Base-by-base conservation (phyloP, 1,140 invertebrate species). In the Epicauta chinensis region DNA sequence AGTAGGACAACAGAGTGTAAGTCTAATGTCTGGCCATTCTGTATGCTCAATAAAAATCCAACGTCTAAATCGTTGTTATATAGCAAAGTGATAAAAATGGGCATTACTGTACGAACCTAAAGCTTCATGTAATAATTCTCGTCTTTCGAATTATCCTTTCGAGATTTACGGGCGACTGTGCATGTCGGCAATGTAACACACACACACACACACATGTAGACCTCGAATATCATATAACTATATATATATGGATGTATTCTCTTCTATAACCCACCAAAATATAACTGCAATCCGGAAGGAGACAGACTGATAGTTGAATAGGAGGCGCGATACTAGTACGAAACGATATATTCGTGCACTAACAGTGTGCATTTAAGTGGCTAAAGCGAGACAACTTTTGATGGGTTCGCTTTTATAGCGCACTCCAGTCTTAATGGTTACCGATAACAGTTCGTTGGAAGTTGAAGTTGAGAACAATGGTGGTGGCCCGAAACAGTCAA, bases 341-440 rank as follows among this genome's bases (percentile, higher is more conserved):
- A 34, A 29, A 38, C 45, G 45, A 37, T 23, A n/a, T n/a, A 23
- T 47, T 47, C 15, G 34, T 47, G 45, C 51, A 54, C 49, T 49
- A 48, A 45, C 32, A 23, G 23, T 47, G 49, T 58, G 53, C 53
- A 55, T 58, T 61, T 55, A 59, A 61, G 59, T 61, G 57, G 59
- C 56, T 56, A 46, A 56, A 56, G 53, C 59, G 59, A 56, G 53
- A 61, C 59, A 59, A 59, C 53, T 58, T 56, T 61, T 61, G 59
- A 61, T 61, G 59, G 51, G 56, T 56, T 59, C 44, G 53, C 54
- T 56, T 61, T 61, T 61, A 61, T 46, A 48, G 51, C 54, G 56
- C 57, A 61, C 56, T 61, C 52, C 56, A 48, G 31, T 49, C 53
- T 61, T 61, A 61, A 61, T 61, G 56, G 50, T 54, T 42, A 42